These are phyloP conservation scores for Sylvietta virens DNA, from an alignment of 2,113 vertebrate genomes.

Conservation along the genomic window DNA sequence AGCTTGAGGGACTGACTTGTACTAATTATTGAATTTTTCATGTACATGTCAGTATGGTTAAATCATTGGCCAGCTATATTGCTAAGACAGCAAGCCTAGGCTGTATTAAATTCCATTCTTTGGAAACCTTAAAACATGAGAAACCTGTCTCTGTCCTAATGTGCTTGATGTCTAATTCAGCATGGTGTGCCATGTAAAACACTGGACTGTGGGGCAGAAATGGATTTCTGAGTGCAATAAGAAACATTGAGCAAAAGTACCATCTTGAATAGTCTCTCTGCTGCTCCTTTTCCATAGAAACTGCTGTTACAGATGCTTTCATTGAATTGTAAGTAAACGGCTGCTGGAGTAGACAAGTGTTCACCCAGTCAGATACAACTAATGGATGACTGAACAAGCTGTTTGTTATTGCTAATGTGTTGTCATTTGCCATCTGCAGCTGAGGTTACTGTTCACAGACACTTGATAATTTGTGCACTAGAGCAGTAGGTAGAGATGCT, in stretches of 20 bases:
- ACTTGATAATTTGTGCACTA: not conserved
- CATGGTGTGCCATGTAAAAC: not conserved
- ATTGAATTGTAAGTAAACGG: not conserved
- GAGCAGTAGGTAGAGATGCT: not conserved
- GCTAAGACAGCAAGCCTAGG: not conserved
- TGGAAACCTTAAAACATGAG: not conserved
- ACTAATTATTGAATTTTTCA: not conserved
- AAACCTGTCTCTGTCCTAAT: not conserved
- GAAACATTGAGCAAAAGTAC: not conserved
- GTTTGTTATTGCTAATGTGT: not conserved
- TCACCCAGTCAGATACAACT: not conserved
- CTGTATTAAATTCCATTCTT: not conserved
- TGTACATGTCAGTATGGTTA: not conserved
- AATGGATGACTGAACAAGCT: constrained; percentile 5
- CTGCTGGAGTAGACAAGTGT: not conserved
- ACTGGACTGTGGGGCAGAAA: not conserved
- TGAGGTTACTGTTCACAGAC: not conserved
- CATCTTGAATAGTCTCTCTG: not conserved
- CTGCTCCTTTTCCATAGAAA: not conserved
- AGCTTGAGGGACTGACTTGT: not conserved
- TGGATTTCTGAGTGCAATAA: not conserved
- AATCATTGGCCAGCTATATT: not conserved
- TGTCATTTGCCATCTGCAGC: not conserved
- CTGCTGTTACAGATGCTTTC: not conserved
- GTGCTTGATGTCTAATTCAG: not conserved